Base-by-base conservation (phyloP, 2,797 vertebrate genomes). In the Trematomus bernacchii region DNA sequence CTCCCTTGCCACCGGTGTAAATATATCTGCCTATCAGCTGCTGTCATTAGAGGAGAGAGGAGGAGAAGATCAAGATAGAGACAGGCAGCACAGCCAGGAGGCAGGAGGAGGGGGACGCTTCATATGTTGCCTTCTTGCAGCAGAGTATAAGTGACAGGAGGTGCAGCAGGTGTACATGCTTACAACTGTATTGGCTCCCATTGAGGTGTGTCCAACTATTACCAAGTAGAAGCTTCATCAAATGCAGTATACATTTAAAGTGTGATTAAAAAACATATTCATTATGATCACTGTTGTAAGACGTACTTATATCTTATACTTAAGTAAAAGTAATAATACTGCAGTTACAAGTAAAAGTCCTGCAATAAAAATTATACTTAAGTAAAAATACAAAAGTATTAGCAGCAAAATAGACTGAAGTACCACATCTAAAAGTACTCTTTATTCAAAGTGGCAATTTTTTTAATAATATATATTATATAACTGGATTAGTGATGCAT, bases 21-120 rank as follows among this genome's bases (percentile, higher is more conserved):
- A 92, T 92, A 91, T 92, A 91, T 92, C 91, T 84, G 88, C 87
- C 91, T 90, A 91, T 89, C 89, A 88, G 89, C 63, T 62, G 80
- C 83, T 82, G 87, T 87, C 90, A 90, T 90, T 90, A 85, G 69
- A 53, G 73, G 33, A 68, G 63, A 67, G 71, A 43, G 79, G 40
- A 80, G 42, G 67, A 57, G 66, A 10, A 61, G 68, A 87, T 76
- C 65, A 64, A 87, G 85, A 83, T 68, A 77, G 71, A 85, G 77
- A 54, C 40, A 46, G 59, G 65, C 73, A 79, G 65, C 55, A 58
- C 71, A 80, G 77, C 76, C 73, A 79, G 73, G 77, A 81, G 60
- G 73, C 62, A 74, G 48, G 47, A 59, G 68, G 57, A 4, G 52
- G 64, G 52, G 75, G 79, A 70, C 60, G 60, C 76, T 81, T 66